phyloP scores from a whole-genome alignment of 2,888 invertebrate genomes.

The Ephialtes manifestator region DNA sequence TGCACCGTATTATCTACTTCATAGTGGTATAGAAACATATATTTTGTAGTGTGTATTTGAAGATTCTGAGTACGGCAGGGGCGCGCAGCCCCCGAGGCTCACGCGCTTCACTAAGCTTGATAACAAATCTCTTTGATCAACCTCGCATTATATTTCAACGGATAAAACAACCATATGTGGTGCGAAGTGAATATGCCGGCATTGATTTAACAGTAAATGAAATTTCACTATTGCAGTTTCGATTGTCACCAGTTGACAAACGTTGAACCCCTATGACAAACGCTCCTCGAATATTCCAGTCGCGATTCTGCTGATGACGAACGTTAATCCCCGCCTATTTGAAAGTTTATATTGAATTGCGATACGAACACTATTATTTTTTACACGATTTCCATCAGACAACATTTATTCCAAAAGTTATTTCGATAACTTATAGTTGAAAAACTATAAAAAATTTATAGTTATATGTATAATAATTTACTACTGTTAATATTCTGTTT shows the following conservation, averaged over 20 bases:
- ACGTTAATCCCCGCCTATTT: neutral
- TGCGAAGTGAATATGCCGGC: conserved; percentile 26
- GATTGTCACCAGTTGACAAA: conserved; percentile 48
- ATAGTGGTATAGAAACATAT: too few relatives aligned
- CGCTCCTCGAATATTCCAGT: conserved; percentile 13
- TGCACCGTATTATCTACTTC: too few relatives aligned
- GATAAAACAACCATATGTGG: conserved; percentile 26
- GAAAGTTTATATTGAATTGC: neutral
- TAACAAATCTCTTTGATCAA: conserved; percentile 58
- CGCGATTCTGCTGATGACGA: neutral
- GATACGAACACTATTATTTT: neutral
- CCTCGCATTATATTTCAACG: conserved; percentile 33
- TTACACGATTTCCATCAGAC: neutral
- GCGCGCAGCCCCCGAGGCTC: too few relatives aligned
- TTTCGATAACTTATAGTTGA: too few relatives aligned
- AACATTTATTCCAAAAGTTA: too few relatives aligned
- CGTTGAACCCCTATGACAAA: conserved; percentile 15
- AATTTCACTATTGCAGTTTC: conserved; percentile 46
- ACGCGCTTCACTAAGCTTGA: conserved; percentile 26
- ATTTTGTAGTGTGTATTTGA: too few relatives aligned
- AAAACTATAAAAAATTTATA: too few relatives aligned
- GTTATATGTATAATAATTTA: too few relatives aligned
- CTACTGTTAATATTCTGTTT: too few relatives aligned
- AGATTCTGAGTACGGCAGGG: too few relatives aligned
- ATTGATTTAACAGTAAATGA: conserved; percentile 56